Percentiles rank a stretch among this genome's conserved stretches.
phyloP scores from a whole-genome alignment of 2,797 vertebrate genomes.

The Arvicola amphibius region DNA sequence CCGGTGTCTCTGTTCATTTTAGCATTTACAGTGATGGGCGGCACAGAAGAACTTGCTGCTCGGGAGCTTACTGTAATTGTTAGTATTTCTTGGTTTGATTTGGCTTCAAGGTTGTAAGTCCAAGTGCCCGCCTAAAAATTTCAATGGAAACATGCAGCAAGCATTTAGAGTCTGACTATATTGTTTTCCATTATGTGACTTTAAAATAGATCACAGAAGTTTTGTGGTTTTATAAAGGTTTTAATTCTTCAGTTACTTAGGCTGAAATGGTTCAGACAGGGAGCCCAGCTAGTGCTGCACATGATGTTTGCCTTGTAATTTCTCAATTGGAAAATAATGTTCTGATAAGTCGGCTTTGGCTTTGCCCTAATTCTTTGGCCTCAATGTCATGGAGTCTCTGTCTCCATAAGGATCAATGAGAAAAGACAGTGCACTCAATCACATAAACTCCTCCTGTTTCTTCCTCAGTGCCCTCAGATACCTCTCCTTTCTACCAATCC shows the following conservation, averaged over 20 bases:
- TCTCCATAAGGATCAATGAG: background rate
- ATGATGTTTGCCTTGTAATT: background rate
- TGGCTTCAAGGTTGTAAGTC: constrained; percentile 74
- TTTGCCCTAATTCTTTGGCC: background rate
- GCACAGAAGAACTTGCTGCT: constrained; percentile 77
- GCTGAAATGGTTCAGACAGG: background rate
- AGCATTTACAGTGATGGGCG: constrained; percentile 83
- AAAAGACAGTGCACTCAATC: background rate
- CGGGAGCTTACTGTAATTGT: constrained; percentile 85
- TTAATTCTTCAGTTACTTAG: background rate
- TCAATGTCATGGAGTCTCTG: background rate
- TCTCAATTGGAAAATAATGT: background rate
- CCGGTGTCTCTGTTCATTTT: constrained; percentile 79
- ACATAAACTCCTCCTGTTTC: background rate
- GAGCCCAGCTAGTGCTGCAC: background rate
- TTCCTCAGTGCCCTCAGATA: background rate
- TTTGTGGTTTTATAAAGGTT: background rate
- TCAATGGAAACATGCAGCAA: constrained; percentile 37
- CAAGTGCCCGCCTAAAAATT: constrained; percentile 85
- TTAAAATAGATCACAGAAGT: background rate
- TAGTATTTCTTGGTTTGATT: constrained; percentile 77
- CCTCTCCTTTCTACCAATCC: background rate
- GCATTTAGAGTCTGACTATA: background rate
- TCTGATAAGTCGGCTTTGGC: background rate
- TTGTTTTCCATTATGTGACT: constrained; percentile 2